Percentiles rank a stretch among this genome's conserved stretches.
phyloP scores from a whole-genome alignment of 2,797 vertebrate species.

The Alouatta caraya region DNA sequence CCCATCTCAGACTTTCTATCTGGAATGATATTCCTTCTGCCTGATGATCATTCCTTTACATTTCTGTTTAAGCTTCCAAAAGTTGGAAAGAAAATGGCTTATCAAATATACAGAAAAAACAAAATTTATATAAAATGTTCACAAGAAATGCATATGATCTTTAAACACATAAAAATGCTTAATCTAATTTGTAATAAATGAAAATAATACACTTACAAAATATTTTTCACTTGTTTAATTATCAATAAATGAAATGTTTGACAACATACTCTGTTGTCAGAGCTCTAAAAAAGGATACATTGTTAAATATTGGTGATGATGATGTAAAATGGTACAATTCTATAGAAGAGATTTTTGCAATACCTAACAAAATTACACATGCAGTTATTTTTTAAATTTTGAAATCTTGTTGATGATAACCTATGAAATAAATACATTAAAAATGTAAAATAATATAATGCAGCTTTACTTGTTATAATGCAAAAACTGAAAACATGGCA shows the following conservation, averaged over 20 bases:
- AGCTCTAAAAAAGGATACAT: not conserved
- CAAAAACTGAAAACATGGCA: not conserved
- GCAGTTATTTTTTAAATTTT: not conserved
- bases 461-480: not conserved
- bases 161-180: not conserved
- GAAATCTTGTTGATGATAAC: not conserved
- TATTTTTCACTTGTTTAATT: not conserved
- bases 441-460: not conserved
- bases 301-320: not conserved
- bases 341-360: not conserved
- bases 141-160: not conserved
- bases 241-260: not conserved
- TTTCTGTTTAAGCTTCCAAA: not conserved
- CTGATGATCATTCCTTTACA: not conserved
- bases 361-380: not conserved
- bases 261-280: not conserved
- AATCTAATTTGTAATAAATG: not conserved
- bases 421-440: not conserved
- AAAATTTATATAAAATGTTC: not conserved
- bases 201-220: not conserved
- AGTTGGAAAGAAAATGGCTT: not conserved
- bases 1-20: not conserved
- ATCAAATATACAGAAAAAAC: not conserved
- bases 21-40: not conserved
- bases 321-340: not conserved